Base-by-base conservation (phyloP, 2,888 invertebrate genomes). In the Eupithecia tripunctaria region DNA sequence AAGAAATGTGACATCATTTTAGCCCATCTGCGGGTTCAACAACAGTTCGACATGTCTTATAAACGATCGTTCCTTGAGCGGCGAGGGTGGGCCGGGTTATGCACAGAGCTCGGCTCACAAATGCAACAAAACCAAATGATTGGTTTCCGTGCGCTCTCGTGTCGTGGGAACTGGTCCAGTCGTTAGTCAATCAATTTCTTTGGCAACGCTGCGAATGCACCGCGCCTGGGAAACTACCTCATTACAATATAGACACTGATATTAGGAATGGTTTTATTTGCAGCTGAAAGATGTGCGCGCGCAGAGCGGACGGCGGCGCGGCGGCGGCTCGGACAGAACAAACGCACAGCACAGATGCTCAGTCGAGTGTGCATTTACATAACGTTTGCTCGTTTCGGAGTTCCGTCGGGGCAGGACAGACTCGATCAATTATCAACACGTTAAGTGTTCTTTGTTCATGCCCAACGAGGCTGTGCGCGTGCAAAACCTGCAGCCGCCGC, bases 171-270 rank as follows among this genome's bases (percentile, higher is more conserved):
- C 59, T 59, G 7, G 14, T 14, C 27, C 59, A 27, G 1, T 27
- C 5, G 27, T 59, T 59, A 59, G 27, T 59, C 59, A 59, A 59
- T 59, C 59, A 27, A 59, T 59, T 59, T 25, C 1, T 59, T 59
- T 59, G 2, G 25, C 59, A 25, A 59, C 59, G 27, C 27, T 27
- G 27, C 7, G 14, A 15, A 0, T 25, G 3, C 8, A 25, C 21
- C 4, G 27, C 14, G 25, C 27, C 27, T 27, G 25, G 14, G 27
- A 59, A 59, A 27, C 59, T 59, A 15, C 25, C 59, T 59, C 51
- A 59, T 59, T 59, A 15, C 4, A 51, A 51, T 51, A 21, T 21
- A 51, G 3, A 51, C 21, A 21, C 1, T 51, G 10, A 21, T 2
- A 51, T 21, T 3, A 51, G 51, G 51, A 51, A 51, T 21, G 2